Base-by-base conservation (phyloP, 1,140 invertebrate species). In the Penaeus japonicus region DNA sequence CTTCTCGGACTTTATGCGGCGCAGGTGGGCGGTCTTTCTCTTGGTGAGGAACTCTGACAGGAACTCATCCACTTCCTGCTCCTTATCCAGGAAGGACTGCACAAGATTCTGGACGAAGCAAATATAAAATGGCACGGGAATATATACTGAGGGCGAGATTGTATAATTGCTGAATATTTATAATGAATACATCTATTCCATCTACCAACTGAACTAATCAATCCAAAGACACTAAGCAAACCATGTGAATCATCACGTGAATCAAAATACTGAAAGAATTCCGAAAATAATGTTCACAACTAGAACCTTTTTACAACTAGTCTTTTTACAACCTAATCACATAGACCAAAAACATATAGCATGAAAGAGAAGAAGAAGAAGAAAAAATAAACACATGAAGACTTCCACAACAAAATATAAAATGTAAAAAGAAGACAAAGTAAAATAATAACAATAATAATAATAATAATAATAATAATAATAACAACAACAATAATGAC, bases 1-100 rank as follows among this genome's bases (percentile, higher is more conserved):
- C 89, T 93, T 93, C 59, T 93, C 93, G 24, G 92, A 90, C 89
- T 93, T 93, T 18, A 93, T 92, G 39, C 92, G 89, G 32, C 92
- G 89, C 24, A 92, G 84, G 89, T 93, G 92, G 12, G 92, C 91
- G n/a, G 91, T 47, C 55, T 92, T 93, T 54, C 93, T 91, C 83
- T 92, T 91, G 4, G 91, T 90, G 70, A 93, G 87, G 90, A 92
- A 93, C 82, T 92, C 84, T 20, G 90, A 90, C 27, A 93, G 39
- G 89, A 93, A 93, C 4, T 90, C 91, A 22, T 93, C 93, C 10
- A 93, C 90, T 35, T 90, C 82, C 35, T 92, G 83, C 82, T 92
- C 90, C 30, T 91, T 91, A 59, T 91, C 89, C 18, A 92, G 90
- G 82, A 93, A 93, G 35, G 91, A 90, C 57, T 92, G 91, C 0